Evolutionary conservation across 2,797 vertebrate species (phyloP).

Genomic region (Monodelphis domestica): DNA sequence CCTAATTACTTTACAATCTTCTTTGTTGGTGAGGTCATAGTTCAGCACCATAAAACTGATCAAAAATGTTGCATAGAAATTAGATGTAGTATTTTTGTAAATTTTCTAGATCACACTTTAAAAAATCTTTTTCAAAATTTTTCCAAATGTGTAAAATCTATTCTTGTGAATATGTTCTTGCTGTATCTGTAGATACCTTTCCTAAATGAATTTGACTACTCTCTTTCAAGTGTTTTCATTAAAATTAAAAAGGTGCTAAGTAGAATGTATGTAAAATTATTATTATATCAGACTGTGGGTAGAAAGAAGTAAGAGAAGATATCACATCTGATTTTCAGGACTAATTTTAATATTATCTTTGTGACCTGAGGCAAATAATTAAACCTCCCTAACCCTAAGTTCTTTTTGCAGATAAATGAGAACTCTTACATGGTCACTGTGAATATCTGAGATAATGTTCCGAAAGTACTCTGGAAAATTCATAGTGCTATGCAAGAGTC

Average conservation of each 20-base stretch:
- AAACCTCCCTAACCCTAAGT: not conserved
- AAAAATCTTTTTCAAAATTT: no score
- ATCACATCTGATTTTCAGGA: not conserved
- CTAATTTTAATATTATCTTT: not conserved
- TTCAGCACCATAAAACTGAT: not conserved
- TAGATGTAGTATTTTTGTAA: not conserved
- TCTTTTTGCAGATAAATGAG: not conserved
- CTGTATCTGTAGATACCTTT: constrained; percentile 17
- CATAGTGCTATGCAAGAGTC: not conserved
- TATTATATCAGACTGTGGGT: not conserved
- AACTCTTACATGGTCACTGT: not conserved
- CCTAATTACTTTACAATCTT: not conserved
- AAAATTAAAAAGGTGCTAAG: constrained; percentile 42
- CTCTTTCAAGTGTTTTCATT: constrained; percentile 17
- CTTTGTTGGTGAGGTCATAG: no score
- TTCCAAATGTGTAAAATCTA: constrained; percentile 34
- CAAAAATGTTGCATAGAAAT: constrained; percentile 37
- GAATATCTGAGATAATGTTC: not conserved
- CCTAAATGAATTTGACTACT: not conserved
- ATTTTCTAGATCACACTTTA: not conserved
- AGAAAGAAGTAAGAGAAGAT: not conserved
- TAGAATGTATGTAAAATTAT: constrained; percentile 47
- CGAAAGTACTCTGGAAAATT: not conserved
- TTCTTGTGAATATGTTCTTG: constrained; percentile 31
- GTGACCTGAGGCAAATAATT: not conserved